Base-by-base conservation (phyloP, 2,888 invertebrate species). In the Tipula unca region DNA sequence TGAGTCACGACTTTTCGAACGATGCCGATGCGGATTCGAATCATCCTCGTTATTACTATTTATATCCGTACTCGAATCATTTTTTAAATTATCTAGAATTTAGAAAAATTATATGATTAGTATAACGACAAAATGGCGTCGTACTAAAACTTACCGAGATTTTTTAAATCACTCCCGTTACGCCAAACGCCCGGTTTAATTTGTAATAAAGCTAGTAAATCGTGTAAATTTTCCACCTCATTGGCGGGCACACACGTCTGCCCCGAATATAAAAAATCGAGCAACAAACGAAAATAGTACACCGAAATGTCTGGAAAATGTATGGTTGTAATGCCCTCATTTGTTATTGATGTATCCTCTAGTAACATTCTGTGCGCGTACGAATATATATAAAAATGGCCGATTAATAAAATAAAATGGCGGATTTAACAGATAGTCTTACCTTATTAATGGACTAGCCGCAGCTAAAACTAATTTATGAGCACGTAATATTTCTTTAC, bases 401-500 rank as follows among this genome's bases (percentile, higher is more conserved):
- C 93, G 92, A 92, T 69, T 25, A 69, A 25, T 92, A 88, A 92
- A 92, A 90, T 25, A 25, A 69, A 69, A 69, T 10, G 25, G 69
- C 25, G 69, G 69, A 13, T 82, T 29, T 29, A 14, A 29, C 1
- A 32, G 5, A 8, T 17, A n/a, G n/a, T 84, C 32, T 87, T 88
- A 94, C 92, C 96, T 94, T 90, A 96, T 94, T 87, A 97, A 93
- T 85, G 96, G 96, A 92, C 96, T 96, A 88, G 96, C 96, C 87
- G 96, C 96, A 85, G 96, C 96, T 92, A 97, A 94, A 89, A 96
- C 95, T 89, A 96, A 93, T 89, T 96, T 95, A 91, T 97, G 96
- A 85, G 96, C 96, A 88, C 94, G 94, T 86, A 96, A 93, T 88
- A 95, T 94, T 88, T 95, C 95, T 88, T 95, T 95, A 91, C 96